phyloP scores from a whole-genome alignment of 2,113 vertebrate species.

The Athene cunicularia region DNA sequence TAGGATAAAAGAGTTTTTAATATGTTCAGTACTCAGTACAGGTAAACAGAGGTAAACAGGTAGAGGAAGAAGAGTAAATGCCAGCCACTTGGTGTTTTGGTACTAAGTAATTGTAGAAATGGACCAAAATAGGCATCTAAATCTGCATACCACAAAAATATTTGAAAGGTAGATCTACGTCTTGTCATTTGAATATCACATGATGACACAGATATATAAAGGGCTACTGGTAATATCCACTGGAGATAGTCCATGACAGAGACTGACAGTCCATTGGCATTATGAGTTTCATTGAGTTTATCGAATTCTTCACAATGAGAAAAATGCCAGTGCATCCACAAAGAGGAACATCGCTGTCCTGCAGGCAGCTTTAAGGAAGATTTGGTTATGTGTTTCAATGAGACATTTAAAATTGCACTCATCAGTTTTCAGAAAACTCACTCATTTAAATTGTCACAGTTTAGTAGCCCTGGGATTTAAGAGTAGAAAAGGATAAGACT shows the following conservation, averaged over 20 bases:
- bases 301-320: slow-evolving; percentile 1
- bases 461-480: slow-evolving; percentile 67
- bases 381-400: slow-evolving; percentile 40
- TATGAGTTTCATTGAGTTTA: not conserved
- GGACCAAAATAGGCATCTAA: not conserved
- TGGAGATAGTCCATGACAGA: not conserved
- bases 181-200: not conserved
- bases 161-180: not conserved
- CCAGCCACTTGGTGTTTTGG: not conserved
- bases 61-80: not conserved
- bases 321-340: not conserved
- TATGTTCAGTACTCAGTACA: not conserved
- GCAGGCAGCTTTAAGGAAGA: slow-evolving; percentile 55
- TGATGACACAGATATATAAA: rapidly evolving
- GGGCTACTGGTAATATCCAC: not conserved
- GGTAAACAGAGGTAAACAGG: not conserved
- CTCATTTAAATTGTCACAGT: slow-evolving; percentile 74
- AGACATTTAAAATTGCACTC: slow-evolving; percentile 70
- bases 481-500: slow-evolving; percentile 34
- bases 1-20: not conserved
- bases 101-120: not conserved
- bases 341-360: slow-evolving; percentile 12
- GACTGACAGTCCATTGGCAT: not conserved
- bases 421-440: slow-evolving; percentile 73
- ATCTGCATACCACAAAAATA: not conserved